phyloP scores from a whole-genome alignment of 2,113 vertebrate species.

The Rynchops niger region DNA sequence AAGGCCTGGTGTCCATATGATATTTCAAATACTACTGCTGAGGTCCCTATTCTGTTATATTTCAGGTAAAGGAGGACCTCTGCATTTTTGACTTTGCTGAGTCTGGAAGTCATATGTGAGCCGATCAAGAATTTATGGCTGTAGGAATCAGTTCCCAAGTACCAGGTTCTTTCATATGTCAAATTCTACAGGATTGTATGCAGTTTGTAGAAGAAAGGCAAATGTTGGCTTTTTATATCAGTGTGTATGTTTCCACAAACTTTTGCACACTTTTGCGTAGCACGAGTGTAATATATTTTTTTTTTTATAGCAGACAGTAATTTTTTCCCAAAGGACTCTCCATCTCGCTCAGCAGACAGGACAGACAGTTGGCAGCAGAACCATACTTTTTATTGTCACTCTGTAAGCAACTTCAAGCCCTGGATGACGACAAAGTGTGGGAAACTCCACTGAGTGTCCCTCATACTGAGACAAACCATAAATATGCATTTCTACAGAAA shows the following conservation, averaged over 20 bases:
- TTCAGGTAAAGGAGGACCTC: neutral
- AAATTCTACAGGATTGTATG: neutral
- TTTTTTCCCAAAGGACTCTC: neutral
- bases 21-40: neutral
- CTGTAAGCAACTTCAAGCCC: neutral
- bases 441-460: neutral
- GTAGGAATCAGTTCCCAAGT: neutral
- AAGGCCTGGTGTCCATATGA: neutral
- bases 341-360: neutral
- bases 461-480: neutral
- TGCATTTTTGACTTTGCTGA: neutral
- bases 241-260: neutral
- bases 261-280: neutral
- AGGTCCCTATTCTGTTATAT: neutral
- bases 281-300: fast-evolving
- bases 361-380: neutral
- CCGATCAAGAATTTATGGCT: neutral
- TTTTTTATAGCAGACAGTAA: neutral
- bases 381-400: neutral
- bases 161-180: neutral
- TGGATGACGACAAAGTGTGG: neutral
- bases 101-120: neutral
- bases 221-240: neutral
- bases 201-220: neutral
- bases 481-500: neutral